Conservation (phyloP, 2,888 invertebrate species). For the Tanypteryx hageni region DNA sequence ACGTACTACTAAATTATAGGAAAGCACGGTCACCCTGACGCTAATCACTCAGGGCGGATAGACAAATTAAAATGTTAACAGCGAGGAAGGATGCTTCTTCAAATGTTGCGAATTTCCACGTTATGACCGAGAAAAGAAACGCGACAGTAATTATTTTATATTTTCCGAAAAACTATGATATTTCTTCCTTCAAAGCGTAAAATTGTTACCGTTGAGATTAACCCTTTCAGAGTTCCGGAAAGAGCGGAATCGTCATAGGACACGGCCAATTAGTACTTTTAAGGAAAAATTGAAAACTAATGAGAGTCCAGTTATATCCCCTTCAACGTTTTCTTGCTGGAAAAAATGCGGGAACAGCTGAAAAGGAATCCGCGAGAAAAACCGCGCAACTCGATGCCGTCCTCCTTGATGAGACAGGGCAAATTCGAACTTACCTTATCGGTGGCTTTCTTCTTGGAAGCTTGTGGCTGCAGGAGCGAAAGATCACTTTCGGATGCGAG, state of each 20-base stretch:
- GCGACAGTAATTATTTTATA: too few relatives aligned
- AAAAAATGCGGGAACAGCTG: not conserved
- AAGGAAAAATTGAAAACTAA: not conserved
- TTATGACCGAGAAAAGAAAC: too few relatives aligned
- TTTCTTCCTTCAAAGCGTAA: too few relatives aligned
- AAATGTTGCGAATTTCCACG: too few relatives aligned
- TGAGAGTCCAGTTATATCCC: not conserved
- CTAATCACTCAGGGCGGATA: too few relatives aligned
- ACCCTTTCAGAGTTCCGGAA: not conserved
- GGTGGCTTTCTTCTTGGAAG: constrained; percentile 77
- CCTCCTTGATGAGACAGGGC: not conserved
- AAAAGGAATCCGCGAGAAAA: not conserved
- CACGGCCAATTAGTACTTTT: not conserved
- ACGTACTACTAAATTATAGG: too few relatives aligned
- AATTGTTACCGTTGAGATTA: too few relatives aligned
- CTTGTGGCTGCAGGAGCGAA: constrained; percentile 65
- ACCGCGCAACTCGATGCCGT: not conserved
- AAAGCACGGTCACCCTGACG: too few relatives aligned
- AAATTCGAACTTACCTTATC: constrained; percentile 79
- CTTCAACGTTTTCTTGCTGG: not conserved
- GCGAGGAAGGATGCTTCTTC: too few relatives aligned
- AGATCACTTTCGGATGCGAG: constrained; percentile 88
- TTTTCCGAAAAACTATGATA: too few relatives aligned
- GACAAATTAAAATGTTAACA: too few relatives aligned
- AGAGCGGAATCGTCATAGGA: not conserved